Conservation (phyloP, 1,140 invertebrate genomes). For the Drosophila melanogaster region DNA sequence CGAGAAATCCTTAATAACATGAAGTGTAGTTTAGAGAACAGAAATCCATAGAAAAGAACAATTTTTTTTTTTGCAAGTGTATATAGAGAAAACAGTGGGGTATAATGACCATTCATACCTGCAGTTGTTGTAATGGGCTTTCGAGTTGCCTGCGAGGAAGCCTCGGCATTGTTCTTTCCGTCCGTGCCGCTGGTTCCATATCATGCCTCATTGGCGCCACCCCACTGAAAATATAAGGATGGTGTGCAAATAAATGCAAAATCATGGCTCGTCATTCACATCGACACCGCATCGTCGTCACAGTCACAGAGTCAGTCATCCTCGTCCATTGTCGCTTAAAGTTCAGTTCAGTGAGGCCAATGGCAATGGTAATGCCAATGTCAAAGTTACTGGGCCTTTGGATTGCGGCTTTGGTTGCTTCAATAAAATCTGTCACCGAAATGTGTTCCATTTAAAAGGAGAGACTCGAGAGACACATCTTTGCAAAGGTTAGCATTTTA, state of each 20-base stretch:
- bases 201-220: slow-evolving; percentile 41
- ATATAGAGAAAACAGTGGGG: neutral
- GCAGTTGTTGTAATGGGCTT: slow-evolving; percentile 31
- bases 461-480: neutral
- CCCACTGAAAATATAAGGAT: slow-evolving; percentile 13
- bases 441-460: neutral
- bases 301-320: slow-evolving; percentile 5
- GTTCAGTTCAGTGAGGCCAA: slow-evolving; percentile 37
- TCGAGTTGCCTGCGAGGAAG: slow-evolving; percentile 12
- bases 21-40: too few species aligned
- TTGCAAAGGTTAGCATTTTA: slow-evolving; percentile 27
- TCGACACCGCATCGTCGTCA: slow-evolving; percentile 12
- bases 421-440: slow-evolving; percentile 17
- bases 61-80: neutral
- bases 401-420: slow-evolving; percentile 5
- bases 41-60: too few species aligned
- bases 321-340: slow-evolving; percentile 13
- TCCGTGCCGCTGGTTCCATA: neutral
- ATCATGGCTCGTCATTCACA: slow-evolving; percentile 49
- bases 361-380: slow-evolving; percentile 13
- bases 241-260: slow-evolving; percentile 61
- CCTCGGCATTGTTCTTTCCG: slow-evolving; percentile 13
- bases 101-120: slow-evolving; percentile 33
- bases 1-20: too few species aligned
- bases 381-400: slow-evolving; percentile 15